Base-by-base conservation (phyloP, 2,113 vertebrate genomes). In the Origma solitaria region DNA sequence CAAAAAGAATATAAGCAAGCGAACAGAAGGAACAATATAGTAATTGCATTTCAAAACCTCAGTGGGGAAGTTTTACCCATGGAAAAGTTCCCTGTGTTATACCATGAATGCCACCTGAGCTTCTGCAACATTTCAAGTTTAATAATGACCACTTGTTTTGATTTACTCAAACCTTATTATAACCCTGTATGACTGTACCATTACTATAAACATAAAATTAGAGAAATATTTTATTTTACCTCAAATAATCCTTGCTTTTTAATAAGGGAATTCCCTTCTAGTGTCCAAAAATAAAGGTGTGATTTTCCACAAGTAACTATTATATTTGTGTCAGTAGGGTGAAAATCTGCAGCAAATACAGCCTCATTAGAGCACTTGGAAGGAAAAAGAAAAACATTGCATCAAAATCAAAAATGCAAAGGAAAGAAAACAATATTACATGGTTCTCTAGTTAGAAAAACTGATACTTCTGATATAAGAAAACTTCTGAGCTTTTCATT, bases 161-260 rank as follows among this genome's bases (percentile, higher is more conserved):
- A 77, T 87, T 79, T 77, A 60, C 25, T 54, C 50, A 70, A 42
- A 35, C 5, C 10, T 76, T 79, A 84, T 25, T 69, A 85, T 69
- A 85, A 68, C 15, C 5, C 22, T 51, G 6, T n/a, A 81, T 37
- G 19, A 40, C 17, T 28, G 5, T 37, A 83, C 16, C 25, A 57
- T 47, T 78, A 53, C 1, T 30, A 64, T 3, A 80, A 75, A 70
- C 16, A 84, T 18, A 85, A 75, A 71, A 65, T 49, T 31, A 91
- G n/a, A 56, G 30, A 88, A 87, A 87, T 12, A 45, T 2, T 42
- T 27, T 33, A 58, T 33, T 78, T 81, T 97, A 99, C 99, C 99
- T 99, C 99, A 94, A 99, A 99, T 78, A 99, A 97, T 50, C 99
- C 99, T 96, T 99, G 99, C 91, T 99, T 99, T 97, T 99, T 99